Evolutionary conservation across 2,888 invertebrate genomes (phyloP), one percentile per base, ranked within the genome.

Genomic region (Lithodes maja): DNA sequence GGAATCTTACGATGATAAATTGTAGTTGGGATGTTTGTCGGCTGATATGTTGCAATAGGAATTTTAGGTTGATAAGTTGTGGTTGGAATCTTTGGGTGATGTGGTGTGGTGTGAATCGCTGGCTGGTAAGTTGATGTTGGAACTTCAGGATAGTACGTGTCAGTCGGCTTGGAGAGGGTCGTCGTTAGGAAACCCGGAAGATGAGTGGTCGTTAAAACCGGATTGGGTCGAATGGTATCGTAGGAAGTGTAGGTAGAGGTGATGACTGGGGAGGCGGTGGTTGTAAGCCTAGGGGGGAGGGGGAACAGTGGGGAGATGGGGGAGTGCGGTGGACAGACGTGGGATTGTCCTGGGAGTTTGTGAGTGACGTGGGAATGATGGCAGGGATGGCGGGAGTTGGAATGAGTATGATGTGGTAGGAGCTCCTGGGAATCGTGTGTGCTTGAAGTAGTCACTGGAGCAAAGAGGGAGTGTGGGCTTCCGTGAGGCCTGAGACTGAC

Each of bases 401-500:
- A 9, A 80, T 54, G 33, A 54, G 79, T 5, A 61, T 49, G 61
- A 68, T 55, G 69, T 52, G 55, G 33, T 52, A 79, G 54, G 68
- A 68, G 17, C 3, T 53, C 9, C 9, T 49, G 75, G 55, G 49
- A 5, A 50, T 52, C 15, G 33, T 49, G 52, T 3, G 78, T 77
- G 61, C 54, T 52, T 49, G 69, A 71, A 15, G 85, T 83, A 17
- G 90, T 75, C 1, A 84, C 53, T 9, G 84, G 88, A 12, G 88
- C 74, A 15, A 81, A 50, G 77, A 83, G 85, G 9, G 74, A 55
- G 49, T 81, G 74, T 15, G 84, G 77, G 69, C 85, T 75, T 1
- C 88, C 88, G 17, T 89, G 88, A 15, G 88, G 88, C 12, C 85
- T 79, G 1, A 89, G 85, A 0, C 88, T 85, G 9, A 89, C 88